phyloP scores from a whole-genome alignment of 2,888 invertebrate species.

The Pemphredon lugubris region DNA sequence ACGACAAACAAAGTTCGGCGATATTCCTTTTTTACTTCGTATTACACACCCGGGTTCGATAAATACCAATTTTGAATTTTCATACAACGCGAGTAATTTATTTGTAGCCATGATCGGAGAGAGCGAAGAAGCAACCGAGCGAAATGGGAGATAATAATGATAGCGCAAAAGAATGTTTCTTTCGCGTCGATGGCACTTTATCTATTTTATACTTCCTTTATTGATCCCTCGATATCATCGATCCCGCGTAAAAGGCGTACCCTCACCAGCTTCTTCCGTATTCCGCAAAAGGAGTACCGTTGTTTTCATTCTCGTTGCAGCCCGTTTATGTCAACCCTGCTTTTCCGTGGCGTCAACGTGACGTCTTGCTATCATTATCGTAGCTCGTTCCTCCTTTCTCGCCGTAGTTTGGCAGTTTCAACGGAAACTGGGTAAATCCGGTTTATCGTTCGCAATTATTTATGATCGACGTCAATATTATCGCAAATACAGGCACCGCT shows the following conservation, averaged over 20 bases:
- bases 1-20: too few relatives aligned
- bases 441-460: neutral
- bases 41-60: too few relatives aligned
- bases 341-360: constrained; percentile 46
- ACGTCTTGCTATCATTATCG: constrained; percentile 7
- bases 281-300: constrained; percentile 48
- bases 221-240: neutral
- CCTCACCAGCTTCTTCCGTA: constrained; percentile 32
- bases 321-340: constrained; percentile 64
- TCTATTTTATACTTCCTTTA: neutral
- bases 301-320: constrained; percentile 64
- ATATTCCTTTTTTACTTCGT: too few relatives aligned
- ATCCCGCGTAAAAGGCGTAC: neutral
- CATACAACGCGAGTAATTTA: too few relatives aligned
- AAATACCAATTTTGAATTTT: too few relatives aligned
- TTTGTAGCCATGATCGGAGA: too few relatives aligned
- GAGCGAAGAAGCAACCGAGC: too few relatives aligned
- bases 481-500: too few relatives aligned
- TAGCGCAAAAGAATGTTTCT: neutral
- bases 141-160: too few relatives aligned
- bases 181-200: neutral
- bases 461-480: neutral
- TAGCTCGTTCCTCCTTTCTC: neutral
- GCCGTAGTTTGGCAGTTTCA: neutral
- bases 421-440: too few relatives aligned